phyloP scores from a whole-genome alignment of 2,797 vertebrate genomes.

The Vireo griseus region DNA sequence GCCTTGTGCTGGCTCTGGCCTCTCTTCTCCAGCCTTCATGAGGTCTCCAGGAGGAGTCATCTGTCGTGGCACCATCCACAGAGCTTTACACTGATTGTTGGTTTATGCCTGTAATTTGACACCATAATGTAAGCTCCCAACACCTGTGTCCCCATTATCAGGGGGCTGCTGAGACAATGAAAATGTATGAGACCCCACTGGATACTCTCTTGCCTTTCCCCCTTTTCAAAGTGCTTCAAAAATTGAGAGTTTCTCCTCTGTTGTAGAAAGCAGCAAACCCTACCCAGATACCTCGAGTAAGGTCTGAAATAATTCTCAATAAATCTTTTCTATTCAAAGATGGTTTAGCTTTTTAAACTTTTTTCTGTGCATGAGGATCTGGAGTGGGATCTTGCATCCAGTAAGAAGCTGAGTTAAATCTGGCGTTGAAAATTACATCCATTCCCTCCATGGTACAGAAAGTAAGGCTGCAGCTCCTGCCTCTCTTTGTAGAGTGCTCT shows the following conservation, averaged over 20 bases:
- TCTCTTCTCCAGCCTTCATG: background rate
- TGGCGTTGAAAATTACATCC: background rate
- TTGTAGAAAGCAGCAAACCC: background rate
- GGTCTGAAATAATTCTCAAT: background rate
- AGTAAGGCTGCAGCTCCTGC: background rate
- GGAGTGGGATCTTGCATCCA: background rate
- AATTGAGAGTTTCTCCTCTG: background rate
- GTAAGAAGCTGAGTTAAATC: background rate
- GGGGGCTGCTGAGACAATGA: background rate
- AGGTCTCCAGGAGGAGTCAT: background rate
- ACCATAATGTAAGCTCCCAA: fast-evolving
- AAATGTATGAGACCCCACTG: background rate
- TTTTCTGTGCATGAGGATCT: background rate
- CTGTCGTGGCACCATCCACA: background rate
- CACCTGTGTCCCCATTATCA: fast-evolving
- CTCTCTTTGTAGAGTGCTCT: background rate
- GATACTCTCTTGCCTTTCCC: background rate
- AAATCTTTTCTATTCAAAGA: background rate
- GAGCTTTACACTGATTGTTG: background rate
- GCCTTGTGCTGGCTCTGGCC: background rate
- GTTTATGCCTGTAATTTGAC: background rate
- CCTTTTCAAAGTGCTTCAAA: background rate
- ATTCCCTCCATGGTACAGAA: background rate
- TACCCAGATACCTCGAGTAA: background rate
- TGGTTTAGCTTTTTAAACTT: background rate